Evolutionary conservation across 2,113 vertebrate species (phyloP).

Genomic region (Cyprichromis sp.): DNA sequence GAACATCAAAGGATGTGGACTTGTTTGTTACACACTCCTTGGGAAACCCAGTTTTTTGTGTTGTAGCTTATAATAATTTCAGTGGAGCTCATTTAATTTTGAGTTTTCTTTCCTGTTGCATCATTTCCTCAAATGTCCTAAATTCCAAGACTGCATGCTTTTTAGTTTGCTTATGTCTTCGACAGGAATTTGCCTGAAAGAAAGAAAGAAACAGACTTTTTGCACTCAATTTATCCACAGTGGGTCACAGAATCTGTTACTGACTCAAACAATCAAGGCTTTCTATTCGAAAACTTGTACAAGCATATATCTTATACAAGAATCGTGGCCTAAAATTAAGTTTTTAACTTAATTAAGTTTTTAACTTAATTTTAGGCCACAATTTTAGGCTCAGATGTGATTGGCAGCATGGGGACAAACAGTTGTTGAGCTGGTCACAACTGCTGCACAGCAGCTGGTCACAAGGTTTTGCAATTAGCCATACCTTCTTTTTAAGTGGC

Average conservation of each 20-base stretch:
- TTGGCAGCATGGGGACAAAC: background rate
- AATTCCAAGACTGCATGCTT: background rate
- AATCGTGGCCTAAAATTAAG: background rate
- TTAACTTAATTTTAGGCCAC: background rate
- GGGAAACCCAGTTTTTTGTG: background rate
- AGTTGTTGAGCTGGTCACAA: background rate
- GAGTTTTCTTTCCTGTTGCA: background rate
- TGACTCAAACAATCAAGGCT: background rate
- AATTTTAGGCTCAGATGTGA: background rate
- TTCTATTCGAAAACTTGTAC: background rate
- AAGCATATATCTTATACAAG: background rate
- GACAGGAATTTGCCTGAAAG: background rate
- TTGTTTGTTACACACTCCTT: background rate
- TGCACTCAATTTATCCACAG: background rate
- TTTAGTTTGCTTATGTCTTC: background rate
- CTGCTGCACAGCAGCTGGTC: background rate
- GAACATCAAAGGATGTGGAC: background rate
- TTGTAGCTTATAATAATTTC: background rate
- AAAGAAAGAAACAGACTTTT: background rate
- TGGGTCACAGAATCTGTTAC: background rate
- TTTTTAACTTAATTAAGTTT: background rate
- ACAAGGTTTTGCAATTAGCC: background rate
- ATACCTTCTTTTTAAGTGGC: background rate
- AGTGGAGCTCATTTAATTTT: constrained; percentile 11
- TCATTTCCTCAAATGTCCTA: background rate